Conservation (phyloP, 2,113 vertebrate species). For the Malurus cyaneus region DNA sequence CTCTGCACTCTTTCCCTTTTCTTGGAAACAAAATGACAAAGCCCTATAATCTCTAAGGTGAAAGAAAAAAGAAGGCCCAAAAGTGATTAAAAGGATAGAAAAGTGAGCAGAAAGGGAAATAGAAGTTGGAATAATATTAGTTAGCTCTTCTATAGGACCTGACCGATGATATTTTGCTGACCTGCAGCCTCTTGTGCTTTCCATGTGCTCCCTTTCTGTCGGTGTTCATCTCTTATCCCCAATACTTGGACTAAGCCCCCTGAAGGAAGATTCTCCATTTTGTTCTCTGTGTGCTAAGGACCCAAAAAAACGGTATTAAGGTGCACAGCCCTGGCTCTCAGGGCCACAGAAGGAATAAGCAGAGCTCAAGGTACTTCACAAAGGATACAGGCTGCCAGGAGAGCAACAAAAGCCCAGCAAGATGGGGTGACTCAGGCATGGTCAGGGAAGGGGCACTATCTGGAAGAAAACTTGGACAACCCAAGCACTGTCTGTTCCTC, state of each 20-base stretch:
- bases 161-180: fast-evolving
- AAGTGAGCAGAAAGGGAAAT: background rate
- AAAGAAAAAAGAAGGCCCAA: slow-evolving; percentile 4
- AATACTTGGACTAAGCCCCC: background rate
- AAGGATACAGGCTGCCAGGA: background rate
- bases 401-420: background rate
- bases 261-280: background rate
- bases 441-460: background rate
- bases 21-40: slow-evolving; percentile 53
- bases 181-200: background rate
- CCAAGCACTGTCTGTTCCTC: fast-evolving
- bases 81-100: slow-evolving; percentile 57
- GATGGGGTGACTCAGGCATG: background rate
- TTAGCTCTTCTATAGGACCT: background rate
- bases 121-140: background rate
- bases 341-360: background rate
- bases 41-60: slow-evolving; percentile 47
- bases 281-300: background rate
- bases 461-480: background rate
- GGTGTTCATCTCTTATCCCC: background rate
- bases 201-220: background rate
- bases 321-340: fast-evolving
- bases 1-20: slow-evolving; percentile 4
- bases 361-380: background rate
- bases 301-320: background rate